These are phyloP conservation scores for Oegoconia quadripuncta DNA, from an alignment of 2,888 invertebrate genomes.

Conservation along the genomic window DNA sequence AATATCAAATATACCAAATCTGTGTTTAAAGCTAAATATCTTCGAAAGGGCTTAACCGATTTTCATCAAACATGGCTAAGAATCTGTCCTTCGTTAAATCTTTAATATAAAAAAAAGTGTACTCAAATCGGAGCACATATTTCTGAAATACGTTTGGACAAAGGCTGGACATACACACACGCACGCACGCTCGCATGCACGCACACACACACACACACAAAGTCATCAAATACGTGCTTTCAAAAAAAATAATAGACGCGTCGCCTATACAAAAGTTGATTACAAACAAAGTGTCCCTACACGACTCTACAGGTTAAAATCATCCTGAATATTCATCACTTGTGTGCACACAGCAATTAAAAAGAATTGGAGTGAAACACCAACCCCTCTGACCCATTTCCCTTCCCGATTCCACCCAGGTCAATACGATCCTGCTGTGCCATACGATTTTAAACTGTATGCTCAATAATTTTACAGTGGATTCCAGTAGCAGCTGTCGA, in stretches of 20 bases:
- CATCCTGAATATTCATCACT: constrained; percentile 13
- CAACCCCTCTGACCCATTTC: constrained; percentile 61
- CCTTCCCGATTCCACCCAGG: constrained; percentile 45
- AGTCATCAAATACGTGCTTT: too few relatives aligned
- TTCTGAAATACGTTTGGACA: too few relatives aligned
- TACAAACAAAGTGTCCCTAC: neutral
- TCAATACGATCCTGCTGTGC: constrained; percentile 32
- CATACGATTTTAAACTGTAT: constrained; percentile 28
- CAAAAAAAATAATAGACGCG: neutral
- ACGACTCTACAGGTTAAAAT: neutral
- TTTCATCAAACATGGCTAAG: too few relatives aligned
- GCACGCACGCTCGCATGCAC: too few relatives aligned
- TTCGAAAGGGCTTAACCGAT: too few relatives aligned
- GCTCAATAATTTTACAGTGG: constrained; percentile 3
- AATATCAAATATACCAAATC: too few relatives aligned
- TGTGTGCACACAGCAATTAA: constrained; percentile 41
- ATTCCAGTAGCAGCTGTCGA: constrained; percentile 9
- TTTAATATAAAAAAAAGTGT: too few relatives aligned
- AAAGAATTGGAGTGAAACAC: constrained; percentile 50
- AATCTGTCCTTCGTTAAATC: too few relatives aligned
- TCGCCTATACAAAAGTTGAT: neutral
- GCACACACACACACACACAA: too few relatives aligned
- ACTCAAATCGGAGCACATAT: too few relatives aligned
- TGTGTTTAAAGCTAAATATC: too few relatives aligned
- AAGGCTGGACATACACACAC: too few relatives aligned